Percentiles rank a stretch among this genome's conserved stretches.
phyloP scores from a whole-genome alignment of 1,140 invertebrate genomes.

The Drosophila kikkawai region DNA sequence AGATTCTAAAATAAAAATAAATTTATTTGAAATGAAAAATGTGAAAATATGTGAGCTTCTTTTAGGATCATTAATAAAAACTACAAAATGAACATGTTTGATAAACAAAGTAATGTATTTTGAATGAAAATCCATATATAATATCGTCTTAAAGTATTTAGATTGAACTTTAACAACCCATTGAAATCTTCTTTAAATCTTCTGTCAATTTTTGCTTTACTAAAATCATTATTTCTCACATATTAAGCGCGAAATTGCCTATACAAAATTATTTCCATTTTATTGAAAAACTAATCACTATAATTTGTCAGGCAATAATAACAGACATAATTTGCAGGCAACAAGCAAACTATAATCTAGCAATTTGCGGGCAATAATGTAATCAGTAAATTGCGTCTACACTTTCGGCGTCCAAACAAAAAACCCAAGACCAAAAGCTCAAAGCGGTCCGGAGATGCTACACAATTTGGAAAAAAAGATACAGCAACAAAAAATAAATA shows the following conservation, averaged over 20 bases:
- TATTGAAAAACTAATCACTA: conserved; percentile 77
- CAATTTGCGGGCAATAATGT: conserved; percentile 81
- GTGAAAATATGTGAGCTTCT: background rate
- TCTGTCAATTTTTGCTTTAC: background rate
- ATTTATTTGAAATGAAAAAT: no score
- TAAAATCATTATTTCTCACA: conserved; percentile 28
- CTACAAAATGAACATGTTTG: no score
- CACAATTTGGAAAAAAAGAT: conserved; percentile 35
- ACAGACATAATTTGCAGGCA: conserved; percentile 56
- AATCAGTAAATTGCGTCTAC: conserved; percentile 81
- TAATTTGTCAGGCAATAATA: conserved; percentile 72
- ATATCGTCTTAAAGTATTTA: no score
- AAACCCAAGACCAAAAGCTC: conserved; percentile 39
- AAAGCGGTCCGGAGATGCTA: conserved; percentile 65
- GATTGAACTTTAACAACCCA: background rate
- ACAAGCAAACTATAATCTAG: conserved; percentile 74
- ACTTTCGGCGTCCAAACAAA: conserved; percentile 50
- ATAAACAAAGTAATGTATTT: no score
- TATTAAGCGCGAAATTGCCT: conserved; percentile 45
- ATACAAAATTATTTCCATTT: conserved; percentile 42
- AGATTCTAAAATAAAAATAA: background rate
- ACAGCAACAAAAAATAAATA: conserved; percentile 43
- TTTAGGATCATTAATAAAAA: no score
- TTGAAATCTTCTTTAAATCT: background rate
- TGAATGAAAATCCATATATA: no score